Evolutionary conservation across 1,140 invertebrate genomes (phyloP).

Genomic region (Archegozetes longisetosus): DNA sequence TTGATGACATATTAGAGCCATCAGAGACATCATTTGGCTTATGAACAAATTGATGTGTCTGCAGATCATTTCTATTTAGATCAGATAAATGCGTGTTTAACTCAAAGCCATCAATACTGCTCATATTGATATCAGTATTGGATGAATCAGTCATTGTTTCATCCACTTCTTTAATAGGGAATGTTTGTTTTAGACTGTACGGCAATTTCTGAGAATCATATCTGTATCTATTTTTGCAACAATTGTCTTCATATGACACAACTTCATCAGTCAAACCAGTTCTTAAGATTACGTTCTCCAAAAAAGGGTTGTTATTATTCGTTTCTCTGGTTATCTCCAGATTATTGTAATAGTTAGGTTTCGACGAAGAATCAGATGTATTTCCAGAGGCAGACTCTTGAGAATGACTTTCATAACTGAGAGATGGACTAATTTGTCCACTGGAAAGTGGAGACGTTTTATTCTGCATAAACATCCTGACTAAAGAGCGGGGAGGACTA

Average conservation of each 20-base stretch:
- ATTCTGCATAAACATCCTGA: constrained; percentile 73
- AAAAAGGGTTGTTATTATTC: neutral
- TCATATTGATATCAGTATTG: constrained; percentile 21
- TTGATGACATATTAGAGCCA: no score
- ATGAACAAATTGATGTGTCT: neutral
- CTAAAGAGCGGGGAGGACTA: constrained; percentile 35
- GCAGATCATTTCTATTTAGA: neutral
- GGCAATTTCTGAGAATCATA: neutral
- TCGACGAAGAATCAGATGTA: neutral
- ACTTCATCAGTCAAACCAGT: neutral
- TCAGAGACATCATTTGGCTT: no score
- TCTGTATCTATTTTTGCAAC: neutral
- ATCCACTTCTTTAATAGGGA: constrained; percentile 24
- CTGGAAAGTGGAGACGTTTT: neutral
- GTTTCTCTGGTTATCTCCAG: neutral
- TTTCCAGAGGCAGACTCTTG: neutral
- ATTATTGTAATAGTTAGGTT: neutral
- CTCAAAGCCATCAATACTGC: neutral
- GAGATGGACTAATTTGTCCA: neutral
- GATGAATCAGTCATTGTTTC: constrained; percentile 18
- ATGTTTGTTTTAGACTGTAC: constrained; percentile 17
- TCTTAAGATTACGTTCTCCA: neutral
- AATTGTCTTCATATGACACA: neutral
- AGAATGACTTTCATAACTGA: neutral
- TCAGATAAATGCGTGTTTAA: neutral